Evolutionary conservation across 2,888 invertebrate genomes (phyloP), one percentile per base, ranked within the genome.

Genomic region (Platypus cylindrus): DNA sequence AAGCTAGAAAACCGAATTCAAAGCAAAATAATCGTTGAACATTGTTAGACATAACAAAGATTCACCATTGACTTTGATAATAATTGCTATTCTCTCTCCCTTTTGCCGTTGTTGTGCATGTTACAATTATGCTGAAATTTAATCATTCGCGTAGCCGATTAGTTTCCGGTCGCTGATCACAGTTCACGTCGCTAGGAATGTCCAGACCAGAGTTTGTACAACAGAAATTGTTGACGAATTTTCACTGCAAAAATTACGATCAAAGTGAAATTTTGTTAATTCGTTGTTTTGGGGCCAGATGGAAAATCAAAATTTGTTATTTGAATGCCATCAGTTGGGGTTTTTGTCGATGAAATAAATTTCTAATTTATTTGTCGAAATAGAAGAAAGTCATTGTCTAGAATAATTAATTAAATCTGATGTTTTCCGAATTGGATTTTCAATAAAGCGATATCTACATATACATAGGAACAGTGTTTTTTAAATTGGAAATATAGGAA

Each of bases 71-170:
- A 53, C 53, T 54, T 54, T 55, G 55, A 52, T 52, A n/a, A n/a
- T n/a, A 52, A 53, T 49, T 43, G 43, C 49, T 44, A 45, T 45
- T 45, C 44, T 46, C 48, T n/a, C n/a, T n/a, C 48, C 48, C 52
- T 52, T 53, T 47, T 49, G 48, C 49, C 53, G 52, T 52, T 49
- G 47, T 48, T 52, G 44, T 53, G 53, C 53, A 57, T 56, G 59
- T 58, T 55, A 61, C 61, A 61, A 61, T 62, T 62, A 62, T 61
- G 61, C 59, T 59, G 61, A 60, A 62, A 61, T 62, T 61, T 62
- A 62, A 62, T 62, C 62, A 62, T 59, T 62, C 54, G 60, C 58
- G 55, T 57, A 59, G 56, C 54, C 59, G 58, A 59, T 59, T 59
- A 58, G 49, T 60, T 62, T 51, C 58, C 62, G 56, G 55, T 59